Conservation (phyloP, 2,797 vertebrate genomes). For the Falco cherrug region DNA sequence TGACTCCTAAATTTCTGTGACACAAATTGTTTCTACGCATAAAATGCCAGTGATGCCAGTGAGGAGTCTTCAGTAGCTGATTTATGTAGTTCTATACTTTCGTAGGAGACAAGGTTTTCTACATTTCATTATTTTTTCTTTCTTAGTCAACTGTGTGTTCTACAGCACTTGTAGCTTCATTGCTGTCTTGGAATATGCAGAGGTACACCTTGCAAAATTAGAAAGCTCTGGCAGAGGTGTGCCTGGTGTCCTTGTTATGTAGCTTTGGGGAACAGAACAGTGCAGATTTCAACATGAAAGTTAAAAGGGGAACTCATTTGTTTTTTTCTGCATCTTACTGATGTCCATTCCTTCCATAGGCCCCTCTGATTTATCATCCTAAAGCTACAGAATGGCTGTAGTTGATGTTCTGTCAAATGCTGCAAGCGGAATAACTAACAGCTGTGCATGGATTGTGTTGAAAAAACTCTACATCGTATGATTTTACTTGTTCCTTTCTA, state of each 20-base stretch:
- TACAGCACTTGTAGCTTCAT: neutral
- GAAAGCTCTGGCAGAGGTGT: neutral
- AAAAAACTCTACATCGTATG: neutral
- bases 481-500: conserved; percentile 5
- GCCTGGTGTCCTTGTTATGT: neutral
- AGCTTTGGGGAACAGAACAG: neutral
- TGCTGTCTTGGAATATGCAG: accelerated
- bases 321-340: conserved; percentile 29
- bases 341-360: neutral
- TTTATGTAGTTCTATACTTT: neutral
- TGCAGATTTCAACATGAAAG: conserved; percentile 14
- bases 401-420: conserved; percentile 46
- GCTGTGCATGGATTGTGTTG: conserved; percentile 6
- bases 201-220: neutral
- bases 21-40: neutral
- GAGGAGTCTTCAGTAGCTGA: neutral
- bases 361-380: conserved; percentile 55
- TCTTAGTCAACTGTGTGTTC: neutral
- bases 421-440: conserved; percentile 48
- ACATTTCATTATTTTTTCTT: neutral
- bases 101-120: neutral
- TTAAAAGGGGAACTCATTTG: conserved; percentile 17
- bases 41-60: neutral
- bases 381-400: conserved; percentile 4
- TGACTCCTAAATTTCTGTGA: neutral